phyloP scores from a whole-genome alignment of 2,113 vertebrate genomes.

The pig (Sus scrofa) region DNA sequence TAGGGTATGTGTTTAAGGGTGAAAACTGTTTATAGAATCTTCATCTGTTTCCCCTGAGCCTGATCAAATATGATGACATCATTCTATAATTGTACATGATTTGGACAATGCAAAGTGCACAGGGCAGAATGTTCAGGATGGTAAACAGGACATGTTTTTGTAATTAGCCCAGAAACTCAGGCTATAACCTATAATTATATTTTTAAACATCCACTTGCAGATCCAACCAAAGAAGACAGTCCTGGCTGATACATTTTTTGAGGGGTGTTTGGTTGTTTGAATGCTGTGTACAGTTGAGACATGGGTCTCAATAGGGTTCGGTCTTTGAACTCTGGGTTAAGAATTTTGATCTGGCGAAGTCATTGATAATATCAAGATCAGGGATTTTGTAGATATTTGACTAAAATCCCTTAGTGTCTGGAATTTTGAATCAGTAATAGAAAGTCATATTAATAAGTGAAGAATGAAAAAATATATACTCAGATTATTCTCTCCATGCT shows the following conservation, averaged over 20 bases:
- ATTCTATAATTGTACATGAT: conserved; percentile 82
- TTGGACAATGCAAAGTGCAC: conserved; percentile 82
- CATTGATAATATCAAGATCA: neutral
- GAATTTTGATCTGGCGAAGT: neutral
- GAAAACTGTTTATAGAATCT: conserved; percentile 86
- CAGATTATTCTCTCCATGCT: too few relatives aligned
- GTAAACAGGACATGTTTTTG: conserved; percentile 82
- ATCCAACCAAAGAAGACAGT: conserved; percentile 25
- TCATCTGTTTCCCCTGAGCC: conserved; percentile 86
- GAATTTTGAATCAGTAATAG: conserved; percentile 18
- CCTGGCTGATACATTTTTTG: conserved; percentile 2
- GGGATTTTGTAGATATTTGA: conserved; percentile 18
- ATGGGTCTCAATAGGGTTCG: neutral
- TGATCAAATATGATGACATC: conserved; percentile 85
- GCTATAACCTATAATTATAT: conserved; percentile 52
- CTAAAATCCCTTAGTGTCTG: conserved; percentile 30
- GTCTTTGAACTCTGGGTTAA: neutral
- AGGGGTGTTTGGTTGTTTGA: neutral
- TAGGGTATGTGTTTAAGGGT: conserved; percentile 85
- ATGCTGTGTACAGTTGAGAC: neutral
- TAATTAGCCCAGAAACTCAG: conserved; percentile 83
- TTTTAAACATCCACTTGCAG: neutral
- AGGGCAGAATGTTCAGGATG: conserved; percentile 74
- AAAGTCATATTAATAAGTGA: neutral
- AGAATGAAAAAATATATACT: neutral